Evolutionary conservation across 2,113 vertebrate species (phyloP).

Genomic region (Vulpes ferrilata): DNA sequence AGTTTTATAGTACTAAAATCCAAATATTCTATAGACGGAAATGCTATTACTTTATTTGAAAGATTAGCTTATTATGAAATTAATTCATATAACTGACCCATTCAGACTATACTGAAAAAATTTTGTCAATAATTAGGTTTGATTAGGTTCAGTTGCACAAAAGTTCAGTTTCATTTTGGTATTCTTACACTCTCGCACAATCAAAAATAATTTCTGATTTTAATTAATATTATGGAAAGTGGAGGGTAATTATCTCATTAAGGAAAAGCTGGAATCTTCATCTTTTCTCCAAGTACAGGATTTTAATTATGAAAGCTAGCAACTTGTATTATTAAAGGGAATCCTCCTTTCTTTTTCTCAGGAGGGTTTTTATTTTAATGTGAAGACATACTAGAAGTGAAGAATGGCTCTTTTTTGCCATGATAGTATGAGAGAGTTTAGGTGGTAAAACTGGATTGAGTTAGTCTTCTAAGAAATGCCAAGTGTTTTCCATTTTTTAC

Average conservation of each 20-base stretch:
- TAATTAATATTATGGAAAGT: neutral
- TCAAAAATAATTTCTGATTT: conserved; percentile 28
- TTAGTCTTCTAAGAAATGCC: neutral
- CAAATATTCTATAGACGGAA: neutral
- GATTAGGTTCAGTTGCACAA: neutral
- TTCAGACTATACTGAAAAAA: conserved; percentile 28
- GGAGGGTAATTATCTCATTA: neutral
- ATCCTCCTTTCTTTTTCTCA: neutral
- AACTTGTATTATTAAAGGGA: neutral
- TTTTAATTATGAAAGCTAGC: conserved; percentile 7
- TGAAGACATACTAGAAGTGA: neutral
- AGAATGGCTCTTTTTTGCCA: conserved; percentile 10
- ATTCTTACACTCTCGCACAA: neutral
- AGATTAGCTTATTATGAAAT: conserved; percentile 25
- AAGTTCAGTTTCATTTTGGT: conserved; percentile 25
- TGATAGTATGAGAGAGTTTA: neutral
- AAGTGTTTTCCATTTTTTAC: neutral
- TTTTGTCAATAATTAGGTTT: neutral
- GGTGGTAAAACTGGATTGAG: conserved; percentile 1
- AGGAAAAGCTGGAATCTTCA: conserved; percentile 18
- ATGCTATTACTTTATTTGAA: conserved; percentile 36
- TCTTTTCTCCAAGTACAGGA: neutral
- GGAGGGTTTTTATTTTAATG: conserved; percentile 34
- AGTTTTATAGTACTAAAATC: conserved; percentile 28
- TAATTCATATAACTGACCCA: neutral